Base-by-base conservation (phyloP, 2,113 vertebrate species). In the Crotalus viridis region DNA sequence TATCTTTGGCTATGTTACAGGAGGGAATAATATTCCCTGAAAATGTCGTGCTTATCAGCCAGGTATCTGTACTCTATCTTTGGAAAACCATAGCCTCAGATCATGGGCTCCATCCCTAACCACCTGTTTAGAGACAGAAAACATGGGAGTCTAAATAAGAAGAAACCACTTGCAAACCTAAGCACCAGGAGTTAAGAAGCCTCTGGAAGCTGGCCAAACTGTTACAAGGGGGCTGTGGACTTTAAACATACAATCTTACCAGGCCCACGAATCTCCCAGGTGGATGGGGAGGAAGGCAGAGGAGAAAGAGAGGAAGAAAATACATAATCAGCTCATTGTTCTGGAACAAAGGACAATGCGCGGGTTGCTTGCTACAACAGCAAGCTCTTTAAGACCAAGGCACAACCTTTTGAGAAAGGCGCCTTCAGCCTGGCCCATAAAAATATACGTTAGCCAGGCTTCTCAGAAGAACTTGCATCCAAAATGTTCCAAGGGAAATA, bases 241-340 rank as follows among this genome's bases (percentile, higher is more conserved):
- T 3, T 22, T 61, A 10, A 93, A 56, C n/a, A 81, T 81, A 61
- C 15, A 28, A 89, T 59, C 88, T 48, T 90, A 52, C n/a, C 46
- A 61, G 88, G 28, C 21, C 43, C 59, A 59, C 2, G 9, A 54
- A 85, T 51, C 39, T 85, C 28, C 15, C 88, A 85, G 88, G 74
- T 86, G 74, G 88, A 81, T 81, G 21, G 43, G 52, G 13, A 4
- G 28, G 39, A 89, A 56, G 74, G 21, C 12, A 54, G 13, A 2
- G 46, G 56, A 89, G 56, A 61, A 69, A 74, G 6, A 48, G 15
- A 56, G 8, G 5, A 21, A 46, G 4, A 57, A 13, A 9, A 46
- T 12, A 19, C 39, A 93, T 24, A 85, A 93, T 12, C 89, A 52
- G 28, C 28, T 81, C 55, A 90, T 90, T 93, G 88, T 90, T 61